These are phyloP conservation scores for Dipodomys stephensi DNA, from an alignment of 2,113 vertebrate species.

Conservation along the genomic window DNA sequence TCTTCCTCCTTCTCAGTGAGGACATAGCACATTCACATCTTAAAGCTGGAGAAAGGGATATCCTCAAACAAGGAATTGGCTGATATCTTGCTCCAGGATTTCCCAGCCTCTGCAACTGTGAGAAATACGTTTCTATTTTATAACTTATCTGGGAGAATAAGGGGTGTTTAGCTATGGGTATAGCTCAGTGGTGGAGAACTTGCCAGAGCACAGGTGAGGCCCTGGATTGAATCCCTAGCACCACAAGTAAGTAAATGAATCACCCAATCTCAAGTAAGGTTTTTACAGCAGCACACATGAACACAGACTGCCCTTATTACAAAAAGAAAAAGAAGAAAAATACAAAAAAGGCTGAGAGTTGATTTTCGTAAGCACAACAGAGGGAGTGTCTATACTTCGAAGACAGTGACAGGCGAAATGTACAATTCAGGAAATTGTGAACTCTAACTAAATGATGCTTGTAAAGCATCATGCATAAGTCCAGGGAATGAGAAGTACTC, in stretches of 20 bases:
- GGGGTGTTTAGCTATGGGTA: neutral
- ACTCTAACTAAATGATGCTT: conserved; percentile 18
- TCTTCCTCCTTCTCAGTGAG: neutral
- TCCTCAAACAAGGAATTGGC: neutral
- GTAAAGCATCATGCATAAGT: neutral
- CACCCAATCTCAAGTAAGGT: neutral
- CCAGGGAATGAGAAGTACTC: neutral
- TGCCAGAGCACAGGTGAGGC: neutral
- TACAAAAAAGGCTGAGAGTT: neutral
- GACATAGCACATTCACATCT: neutral
- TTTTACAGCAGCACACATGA: neutral
- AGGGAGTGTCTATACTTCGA: neutral
- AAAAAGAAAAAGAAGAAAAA: neutral
- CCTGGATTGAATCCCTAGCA: neutral
- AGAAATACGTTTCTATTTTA: neutral
- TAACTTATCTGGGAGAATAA: neutral
- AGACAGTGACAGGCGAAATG: neutral
- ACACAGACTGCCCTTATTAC: neutral
- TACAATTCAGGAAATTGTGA: neutral
- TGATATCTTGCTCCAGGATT: neutral
- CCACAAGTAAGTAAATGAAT: neutral
- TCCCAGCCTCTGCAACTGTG: neutral
- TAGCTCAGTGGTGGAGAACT: neutral
- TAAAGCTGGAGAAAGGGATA: neutral
- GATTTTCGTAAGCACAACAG: neutral